Base-by-base conservation (phyloP, 2,888 invertebrate genomes). In the Halocaridina rubra region DNA sequence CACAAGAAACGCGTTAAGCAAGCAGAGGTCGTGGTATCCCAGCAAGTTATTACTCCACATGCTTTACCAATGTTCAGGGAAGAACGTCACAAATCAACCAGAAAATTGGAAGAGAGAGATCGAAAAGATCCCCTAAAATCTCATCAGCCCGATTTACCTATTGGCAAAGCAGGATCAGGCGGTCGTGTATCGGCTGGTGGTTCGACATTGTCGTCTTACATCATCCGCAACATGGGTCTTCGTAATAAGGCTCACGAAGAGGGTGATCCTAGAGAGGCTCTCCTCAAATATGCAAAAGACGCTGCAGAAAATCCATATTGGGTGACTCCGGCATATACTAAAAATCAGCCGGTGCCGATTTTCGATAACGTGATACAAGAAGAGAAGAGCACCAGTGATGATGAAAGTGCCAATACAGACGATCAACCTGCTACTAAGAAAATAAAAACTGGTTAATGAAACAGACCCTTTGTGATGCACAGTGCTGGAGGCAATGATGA, bases 291-390 rank as follows among this genome's bases (percentile, higher is more conserved):
- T 91, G 98, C 98, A 0, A 97, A 98, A 90, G 97, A 97, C 1
- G 98, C 98, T 0, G 98, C 94, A 74, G 97, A 98, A 90, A 97
- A 98, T 93, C 98, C 98, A 0, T 98, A 97, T 90, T 99, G 98
- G 98, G 96, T 97, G 53, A 94, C 97, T 0, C 97, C 97, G 0
- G 97, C 97, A 0, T 97, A 97, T 90, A 94, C 94, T 74, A 95
- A 94, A 89, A 97, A 96, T 0, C 98, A 98, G 89, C 98, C 98
- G 0, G 94, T 94, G 89, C 93, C 95, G 0, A 95, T 97, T 85
- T 96, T 97, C 89, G 94, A 95, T 84, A 91, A 91, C 19, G 88
- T 90, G 19, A 90, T 90, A 89, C 90, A 91, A 87, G 90, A 91
- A 87, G 46, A 33, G 0, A 86, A 86, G 32, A 81, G 29, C 19